Evolutionary conservation across 2,113 vertebrate species (phyloP), one percentile per base, ranked within the genome.

Genomic region (Camelus dromedarius): DNA sequence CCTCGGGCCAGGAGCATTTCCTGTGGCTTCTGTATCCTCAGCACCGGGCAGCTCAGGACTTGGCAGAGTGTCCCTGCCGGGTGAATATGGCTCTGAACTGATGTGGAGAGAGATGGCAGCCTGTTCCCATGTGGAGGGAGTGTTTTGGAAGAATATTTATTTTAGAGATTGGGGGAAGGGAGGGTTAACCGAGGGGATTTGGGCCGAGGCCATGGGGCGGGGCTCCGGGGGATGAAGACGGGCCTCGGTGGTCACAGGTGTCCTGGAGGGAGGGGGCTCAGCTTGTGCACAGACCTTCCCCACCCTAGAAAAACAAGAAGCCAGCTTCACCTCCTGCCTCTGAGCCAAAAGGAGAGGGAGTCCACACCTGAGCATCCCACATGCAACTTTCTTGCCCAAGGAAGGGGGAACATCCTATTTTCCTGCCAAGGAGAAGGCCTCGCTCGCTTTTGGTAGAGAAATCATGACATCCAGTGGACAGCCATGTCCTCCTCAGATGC

Each of bases 391-490:
- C 22, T 77, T 70, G 93, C 32, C 92, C 16, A 6, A 30, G 81
- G 35, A 86, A 82, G 46, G 58, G 93, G 60, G 38, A 13, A 67
- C 91, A 93, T 92, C 91, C 81, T 85, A 92, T 76, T 92, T 85
- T 95, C 56, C 94, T 97, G 98, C 97, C 96, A 95, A 97, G 85
- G 84, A 56, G 92, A 46, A 66, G 35, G 89, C 60, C 88, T 32
- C n/a, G 62, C 46, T 91, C 24, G 56, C 89, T 97, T 99, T 93
- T 35, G 91, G 16, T 95, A 98, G 98, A 95, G 98, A 97, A 98
- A 98, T 94, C 87, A 98, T 98, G 98, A 98, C 98, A 98, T 98
- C 98, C 98, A 98, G 98, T 90, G 98, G 98, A 96, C 95, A 98
- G 64, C 91, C 62, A 10, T 64, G 87, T 97, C 98, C 94, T 97